phyloP scores from a whole-genome alignment of 2,888 invertebrate genomes.

The Apotomis turbidana region DNA sequence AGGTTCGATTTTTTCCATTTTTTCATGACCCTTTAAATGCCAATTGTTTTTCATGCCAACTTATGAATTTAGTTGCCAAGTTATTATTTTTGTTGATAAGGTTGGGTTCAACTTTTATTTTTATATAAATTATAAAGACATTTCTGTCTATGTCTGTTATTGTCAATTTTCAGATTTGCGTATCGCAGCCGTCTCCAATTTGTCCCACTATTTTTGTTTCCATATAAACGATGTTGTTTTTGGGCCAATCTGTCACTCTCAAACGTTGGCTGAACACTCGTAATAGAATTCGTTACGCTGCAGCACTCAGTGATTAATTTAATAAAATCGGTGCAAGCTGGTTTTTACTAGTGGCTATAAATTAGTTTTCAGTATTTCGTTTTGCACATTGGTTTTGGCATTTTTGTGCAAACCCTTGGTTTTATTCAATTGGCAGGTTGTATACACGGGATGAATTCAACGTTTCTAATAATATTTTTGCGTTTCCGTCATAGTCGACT shows the following conservation, averaged over 20 bases:
- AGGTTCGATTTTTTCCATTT: too few relatives aligned
- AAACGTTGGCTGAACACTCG: constrained; percentile 23
- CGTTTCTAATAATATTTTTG: too few relatives aligned
- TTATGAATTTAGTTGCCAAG: too few relatives aligned
- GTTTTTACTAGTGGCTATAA: background rate
- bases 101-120: too few relatives aligned
- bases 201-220: background rate
- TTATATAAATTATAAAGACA: too few relatives aligned
- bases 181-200: background rate
- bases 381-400: background rate
- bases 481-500: too few relatives aligned
- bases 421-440: background rate
- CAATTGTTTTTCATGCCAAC: too few relatives aligned
- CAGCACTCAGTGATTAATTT: constrained; percentile 24
- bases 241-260: constrained; percentile 23
- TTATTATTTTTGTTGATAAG: too few relatives aligned
- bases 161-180: background rate
- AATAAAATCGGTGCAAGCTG: constrained; percentile 19
- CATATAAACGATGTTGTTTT: constrained; percentile 12
- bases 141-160: too few relatives aligned
- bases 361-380: background rate
- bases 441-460: too few relatives aligned
- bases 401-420: background rate
- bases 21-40: too few relatives aligned
- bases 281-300: constrained; percentile 22